Evolutionary conservation across 1,140 invertebrate genomes (phyloP).

Genomic region (Diorhabda elongata): DNA sequence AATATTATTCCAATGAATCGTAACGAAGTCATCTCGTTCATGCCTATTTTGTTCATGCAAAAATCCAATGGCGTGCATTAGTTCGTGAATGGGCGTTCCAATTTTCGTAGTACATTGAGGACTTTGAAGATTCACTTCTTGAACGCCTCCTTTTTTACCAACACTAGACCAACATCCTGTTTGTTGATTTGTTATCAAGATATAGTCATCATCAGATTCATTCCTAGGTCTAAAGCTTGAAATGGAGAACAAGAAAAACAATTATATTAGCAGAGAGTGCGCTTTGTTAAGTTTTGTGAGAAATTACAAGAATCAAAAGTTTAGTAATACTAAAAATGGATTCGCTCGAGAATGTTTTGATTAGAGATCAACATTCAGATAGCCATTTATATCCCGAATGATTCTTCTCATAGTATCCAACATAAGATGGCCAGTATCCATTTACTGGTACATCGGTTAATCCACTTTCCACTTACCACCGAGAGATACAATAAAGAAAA

Average conservation of each 20-base stretch:
- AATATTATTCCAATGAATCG: constrained; percentile 71
- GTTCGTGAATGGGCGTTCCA: constrained; percentile 76
- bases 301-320: too few relatives aligned
- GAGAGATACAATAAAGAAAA: too few relatives aligned
- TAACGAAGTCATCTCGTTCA: constrained; percentile 73
- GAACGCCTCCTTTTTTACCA: constrained; percentile 63
- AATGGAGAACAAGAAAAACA: background rate
- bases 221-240: constrained; percentile 49
- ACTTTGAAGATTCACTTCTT: constrained; percentile 69
- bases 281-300: too few relatives aligned
- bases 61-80: constrained; percentile 83
- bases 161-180: constrained; percentile 81
- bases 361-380: too few relatives aligned
- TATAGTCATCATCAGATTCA: constrained; percentile 59
- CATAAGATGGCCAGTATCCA: too few relatives aligned
- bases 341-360: too few relatives aligned
- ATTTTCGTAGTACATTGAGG: constrained; percentile 55
- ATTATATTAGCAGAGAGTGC: too few relatives aligned
- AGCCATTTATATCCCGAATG: too few relatives aligned
- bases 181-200: constrained; percentile 60
- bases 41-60: constrained; percentile 80
- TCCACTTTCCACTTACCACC: too few relatives aligned
- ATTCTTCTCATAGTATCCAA: too few relatives aligned
- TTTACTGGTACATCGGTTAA: too few relatives aligned
- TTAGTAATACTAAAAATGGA: too few relatives aligned